A percentile compares a stretch with the other conserved stretches of the same genome.
These are phyloP conservation scores for Cricetomys ansorgei DNA, from an alignment of 2,113 vertebrate species.

Conservation along the genomic window DNA sequence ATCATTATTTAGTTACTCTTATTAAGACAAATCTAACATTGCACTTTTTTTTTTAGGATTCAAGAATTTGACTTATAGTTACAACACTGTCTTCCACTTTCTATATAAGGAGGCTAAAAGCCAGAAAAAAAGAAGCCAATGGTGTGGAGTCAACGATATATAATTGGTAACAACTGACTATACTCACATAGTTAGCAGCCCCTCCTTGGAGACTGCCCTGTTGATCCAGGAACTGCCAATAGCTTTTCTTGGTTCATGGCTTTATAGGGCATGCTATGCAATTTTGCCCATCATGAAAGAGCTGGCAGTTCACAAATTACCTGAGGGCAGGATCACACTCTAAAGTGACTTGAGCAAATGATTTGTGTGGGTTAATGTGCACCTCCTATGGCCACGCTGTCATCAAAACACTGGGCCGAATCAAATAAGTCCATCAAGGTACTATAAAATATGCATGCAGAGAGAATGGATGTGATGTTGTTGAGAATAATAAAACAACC, in stretches of 20 bases:
- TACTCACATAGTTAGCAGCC: neutral
- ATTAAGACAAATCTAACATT: neutral
- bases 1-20: slow-evolving; percentile 28
- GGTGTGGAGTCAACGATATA: neutral
- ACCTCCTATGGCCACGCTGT: slow-evolving; percentile 70
- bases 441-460: slow-evolving; percentile 85
- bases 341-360: slow-evolving; percentile 78
- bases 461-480: slow-evolving; percentile 82
- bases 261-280: slow-evolving; percentile 53
- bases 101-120: neutral
- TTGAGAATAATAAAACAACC: slow-evolving; percentile 85
- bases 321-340: slow-evolving; percentile 78
- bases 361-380: slow-evolving; percentile 80
- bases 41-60: neutral
- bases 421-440: slow-evolving; percentile 83
- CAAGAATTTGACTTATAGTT: neutral
- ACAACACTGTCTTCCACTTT: neutral
- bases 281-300: slow-evolving; percentile 70
- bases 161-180: neutral
- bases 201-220: slow-evolving; percentile 11
- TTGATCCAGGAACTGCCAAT: slow-evolving; percentile 22
- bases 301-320: slow-evolving; percentile 77
- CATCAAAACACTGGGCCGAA: slow-evolving; percentile 82
- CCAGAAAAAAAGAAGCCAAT: slow-evolving; percentile 4
- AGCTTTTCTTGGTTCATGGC: slow-evolving; percentile 13